phyloP scores from a whole-genome alignment of 2,888 invertebrate species.

The Seira sanloemensis region DNA sequence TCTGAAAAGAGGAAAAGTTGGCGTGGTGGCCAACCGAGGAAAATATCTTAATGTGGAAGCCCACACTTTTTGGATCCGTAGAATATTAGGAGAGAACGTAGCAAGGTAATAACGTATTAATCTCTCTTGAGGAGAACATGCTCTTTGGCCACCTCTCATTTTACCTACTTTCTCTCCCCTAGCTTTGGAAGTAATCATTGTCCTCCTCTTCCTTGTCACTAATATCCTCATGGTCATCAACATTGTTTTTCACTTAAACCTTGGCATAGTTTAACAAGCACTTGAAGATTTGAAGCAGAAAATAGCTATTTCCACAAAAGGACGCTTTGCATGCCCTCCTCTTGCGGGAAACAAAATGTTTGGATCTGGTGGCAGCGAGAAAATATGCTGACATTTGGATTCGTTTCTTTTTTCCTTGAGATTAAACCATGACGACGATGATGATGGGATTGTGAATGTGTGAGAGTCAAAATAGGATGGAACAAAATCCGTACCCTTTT shows the following conservation, averaged over 20 bases:
- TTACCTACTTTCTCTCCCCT: neutral
- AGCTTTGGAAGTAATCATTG: neutral
- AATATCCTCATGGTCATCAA: neutral
- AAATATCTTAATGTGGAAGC: neutral
- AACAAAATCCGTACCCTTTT: neutral
- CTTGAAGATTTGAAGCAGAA: too few species aligned
- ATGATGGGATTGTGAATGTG: neutral
- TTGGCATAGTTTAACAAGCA: too few species aligned
- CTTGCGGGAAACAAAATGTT: too few species aligned
- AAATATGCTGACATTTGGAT: neutral
- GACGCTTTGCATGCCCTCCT: too few species aligned
- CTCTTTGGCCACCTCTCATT: conserved; percentile 1
- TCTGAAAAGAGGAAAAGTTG: conserved; percentile 12
- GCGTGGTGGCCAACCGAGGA: conserved; percentile 22
- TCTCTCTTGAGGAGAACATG: neutral
- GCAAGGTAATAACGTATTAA: conserved; percentile 8
- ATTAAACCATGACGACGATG: neutral
- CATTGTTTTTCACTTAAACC: too few species aligned
- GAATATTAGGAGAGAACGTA: neutral
- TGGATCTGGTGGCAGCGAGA: too few species aligned
- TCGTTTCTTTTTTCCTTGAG: neutral
- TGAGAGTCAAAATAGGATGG: neutral
- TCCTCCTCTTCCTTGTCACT: conserved; percentile 9
- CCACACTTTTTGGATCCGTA: neutral
- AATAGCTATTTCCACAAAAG: too few species aligned